Percentiles rank a stretch among this genome's conserved stretches.
phyloP scores from a whole-genome alignment of 2,888 invertebrate species.

The Oxystoma pomonae region DNA sequence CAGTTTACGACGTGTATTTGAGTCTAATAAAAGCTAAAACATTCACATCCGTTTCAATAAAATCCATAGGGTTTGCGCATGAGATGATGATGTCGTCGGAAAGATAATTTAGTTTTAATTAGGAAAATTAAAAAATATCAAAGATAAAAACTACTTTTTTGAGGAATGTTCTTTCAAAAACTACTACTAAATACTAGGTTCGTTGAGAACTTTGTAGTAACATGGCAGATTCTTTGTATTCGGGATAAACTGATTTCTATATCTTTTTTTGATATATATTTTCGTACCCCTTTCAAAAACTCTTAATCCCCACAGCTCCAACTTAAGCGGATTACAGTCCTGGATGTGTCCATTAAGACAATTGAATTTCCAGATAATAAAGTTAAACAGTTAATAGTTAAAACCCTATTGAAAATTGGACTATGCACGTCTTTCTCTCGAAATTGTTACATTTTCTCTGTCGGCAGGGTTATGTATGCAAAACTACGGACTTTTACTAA shows the following conservation, averaged over 20 bases:
- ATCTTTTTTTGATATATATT: not conserved
- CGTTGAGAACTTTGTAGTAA: too few relatives aligned
- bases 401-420: constrained; percentile 45
- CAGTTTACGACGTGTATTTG: not conserved
- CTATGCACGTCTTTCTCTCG: constrained; percentile 9
- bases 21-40: not conserved
- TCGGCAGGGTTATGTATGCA: constrained; percentile 1
- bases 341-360: constrained; percentile 41
- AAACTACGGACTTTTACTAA: not conserved
- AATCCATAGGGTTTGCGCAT: not conserved
- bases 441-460: not conserved
- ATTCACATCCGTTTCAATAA: not conserved
- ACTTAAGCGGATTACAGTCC: constrained; percentile 20
- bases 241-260: not conserved
- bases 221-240: too few relatives aligned
- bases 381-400: constrained; percentile 46
- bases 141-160: too few relatives aligned
- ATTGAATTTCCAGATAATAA: constrained; percentile 42
- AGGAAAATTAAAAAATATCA: too few relatives aligned
- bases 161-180: too few relatives aligned
- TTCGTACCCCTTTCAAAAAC: not conserved
- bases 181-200: too few relatives aligned
- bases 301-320: constrained; percentile 1
- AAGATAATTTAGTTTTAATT: not conserved
- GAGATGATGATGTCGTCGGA: not conserved